Evolutionary conservation across 35 echinoderm and acorn worm species (phyloP).

Genomic region (Patiria miniata): DNA sequence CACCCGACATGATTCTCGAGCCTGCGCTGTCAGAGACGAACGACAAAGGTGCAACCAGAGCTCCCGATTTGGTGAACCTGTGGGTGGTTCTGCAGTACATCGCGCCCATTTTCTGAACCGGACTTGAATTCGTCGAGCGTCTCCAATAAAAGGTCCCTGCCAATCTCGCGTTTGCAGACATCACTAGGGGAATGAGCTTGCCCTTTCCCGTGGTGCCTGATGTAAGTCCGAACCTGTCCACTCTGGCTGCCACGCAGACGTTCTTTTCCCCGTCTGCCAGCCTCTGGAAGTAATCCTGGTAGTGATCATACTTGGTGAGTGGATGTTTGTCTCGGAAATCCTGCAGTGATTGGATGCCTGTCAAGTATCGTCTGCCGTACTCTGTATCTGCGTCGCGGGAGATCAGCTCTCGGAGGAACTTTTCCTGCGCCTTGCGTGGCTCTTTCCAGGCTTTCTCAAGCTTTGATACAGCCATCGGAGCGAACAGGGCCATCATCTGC

Average conservation of each 20-base stretch:
- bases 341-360: conserved; percentile 48
- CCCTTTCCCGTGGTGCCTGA: conserved; percentile 70
- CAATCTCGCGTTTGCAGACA: background rate
- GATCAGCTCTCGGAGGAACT: background rate
- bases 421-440: background rate
- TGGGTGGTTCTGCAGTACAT: background rate
- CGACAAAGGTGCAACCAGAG: background rate
- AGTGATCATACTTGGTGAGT: conserved; percentile 67
- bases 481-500: background rate
- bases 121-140: background rate
- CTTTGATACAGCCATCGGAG: background rate
- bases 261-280: conserved; percentile 73
- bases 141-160: too few relatives aligned
- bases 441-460: background rate
- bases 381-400: conserved; percentile 4
- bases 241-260: conserved; percentile 26
- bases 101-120: background rate
- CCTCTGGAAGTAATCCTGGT: conserved; percentile 52
- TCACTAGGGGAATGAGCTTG: conserved; percentile 49
- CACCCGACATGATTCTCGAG: background rate
- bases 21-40: background rate
- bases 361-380: conserved; percentile 7
- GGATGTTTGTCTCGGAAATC: conserved; percentile 63
- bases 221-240: conserved; percentile 33
- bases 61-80: background rate